phyloP scores from a whole-genome alignment of 1,140 invertebrate species.

The Drosophila varians region DNA sequence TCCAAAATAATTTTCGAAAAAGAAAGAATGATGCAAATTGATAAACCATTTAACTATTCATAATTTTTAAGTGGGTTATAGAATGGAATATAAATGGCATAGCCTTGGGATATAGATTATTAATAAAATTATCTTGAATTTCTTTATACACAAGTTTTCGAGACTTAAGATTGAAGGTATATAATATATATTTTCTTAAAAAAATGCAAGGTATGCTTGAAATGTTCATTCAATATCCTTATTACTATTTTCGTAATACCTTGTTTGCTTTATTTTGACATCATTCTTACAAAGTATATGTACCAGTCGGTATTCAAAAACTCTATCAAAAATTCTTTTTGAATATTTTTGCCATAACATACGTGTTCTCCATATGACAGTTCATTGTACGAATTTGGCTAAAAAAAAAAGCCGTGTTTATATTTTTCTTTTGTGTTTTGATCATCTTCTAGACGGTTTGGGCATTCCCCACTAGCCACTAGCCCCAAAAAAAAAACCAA shows the following conservation, averaged over 20 bases:
- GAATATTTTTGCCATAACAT: constrained; percentile 28
- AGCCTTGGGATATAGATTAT: background rate
- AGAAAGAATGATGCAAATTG: constrained; percentile 23
- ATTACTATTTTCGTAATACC: no score
- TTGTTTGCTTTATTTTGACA: background rate
- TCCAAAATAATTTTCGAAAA: constrained; percentile 52
- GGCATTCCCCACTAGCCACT: constrained; percentile 31
- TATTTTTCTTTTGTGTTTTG: constrained; percentile 21
- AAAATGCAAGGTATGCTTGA: no score
- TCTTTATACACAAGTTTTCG: background rate
- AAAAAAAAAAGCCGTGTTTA: constrained; percentile 17
- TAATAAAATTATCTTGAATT: background rate
- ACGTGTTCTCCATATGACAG: constrained; percentile 35
- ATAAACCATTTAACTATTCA: constrained; percentile 26
- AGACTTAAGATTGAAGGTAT: no score
- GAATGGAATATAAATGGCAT: background rate
- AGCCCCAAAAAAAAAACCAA: constrained; percentile 1
- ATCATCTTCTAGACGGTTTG: constrained; percentile 22
- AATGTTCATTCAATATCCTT: no score
- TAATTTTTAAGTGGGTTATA: constrained; percentile 1
- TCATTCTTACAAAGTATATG: background rate
- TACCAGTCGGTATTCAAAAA: background rate
- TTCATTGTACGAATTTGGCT: constrained; percentile 35
- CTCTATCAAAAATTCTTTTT: background rate
- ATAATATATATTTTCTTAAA: no score